phyloP scores from a whole-genome alignment of 2,888 invertebrate genomes.

The Phortica okadai region DNA sequence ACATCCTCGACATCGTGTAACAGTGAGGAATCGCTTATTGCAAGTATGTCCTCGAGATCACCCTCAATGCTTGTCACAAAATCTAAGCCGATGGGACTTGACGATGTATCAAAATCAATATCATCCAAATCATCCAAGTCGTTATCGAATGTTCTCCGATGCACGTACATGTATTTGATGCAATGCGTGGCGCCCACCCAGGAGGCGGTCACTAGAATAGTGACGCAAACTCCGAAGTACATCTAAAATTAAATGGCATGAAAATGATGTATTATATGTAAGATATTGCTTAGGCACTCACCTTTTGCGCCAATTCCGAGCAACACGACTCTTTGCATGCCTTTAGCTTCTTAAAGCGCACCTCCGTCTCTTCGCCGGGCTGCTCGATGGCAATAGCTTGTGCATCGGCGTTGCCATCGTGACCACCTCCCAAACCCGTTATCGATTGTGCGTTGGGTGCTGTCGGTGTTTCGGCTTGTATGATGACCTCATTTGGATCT shows the following conservation, averaged over 20 bases:
- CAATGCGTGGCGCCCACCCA: constrained; percentile 97
- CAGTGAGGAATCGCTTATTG: constrained; percentile 67
- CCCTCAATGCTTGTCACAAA: constrained; percentile 50
- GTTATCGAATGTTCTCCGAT: constrained; percentile 70
- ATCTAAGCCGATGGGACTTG: constrained; percentile 60
- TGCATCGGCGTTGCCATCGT: constrained; percentile 58
- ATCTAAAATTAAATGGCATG: constrained; percentile 79
- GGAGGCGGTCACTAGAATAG: constrained; percentile 88
- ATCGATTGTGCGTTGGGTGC: constrained; percentile 57
- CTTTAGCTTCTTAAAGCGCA: constrained; percentile 71
- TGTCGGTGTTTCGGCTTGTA: constrained; percentile 68
- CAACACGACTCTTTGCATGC: constrained; percentile 86
- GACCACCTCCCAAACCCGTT: constrained; percentile 53
- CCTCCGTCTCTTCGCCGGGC: constrained; percentile 61
- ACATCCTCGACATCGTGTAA: constrained; percentile 72
- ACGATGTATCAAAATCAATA: constrained; percentile 58
- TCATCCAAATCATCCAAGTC: constrained; percentile 61
- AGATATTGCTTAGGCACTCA: constrained; percentile 65
- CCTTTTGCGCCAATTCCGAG: constrained; percentile 89
- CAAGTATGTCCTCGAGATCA: constrained; percentile 65
- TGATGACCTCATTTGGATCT: constrained; percentile 78
- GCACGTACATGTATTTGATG: constrained; percentile 89
- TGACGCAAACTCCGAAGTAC: constrained; percentile 92
- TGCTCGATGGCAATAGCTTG: constrained; percentile 58
- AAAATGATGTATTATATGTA: constrained; percentile 30